Evolutionary conservation across 2,888 invertebrate genomes (phyloP), one percentile per base, ranked within the genome.

Genomic region (Reticulitermes lucifugus): DNA sequence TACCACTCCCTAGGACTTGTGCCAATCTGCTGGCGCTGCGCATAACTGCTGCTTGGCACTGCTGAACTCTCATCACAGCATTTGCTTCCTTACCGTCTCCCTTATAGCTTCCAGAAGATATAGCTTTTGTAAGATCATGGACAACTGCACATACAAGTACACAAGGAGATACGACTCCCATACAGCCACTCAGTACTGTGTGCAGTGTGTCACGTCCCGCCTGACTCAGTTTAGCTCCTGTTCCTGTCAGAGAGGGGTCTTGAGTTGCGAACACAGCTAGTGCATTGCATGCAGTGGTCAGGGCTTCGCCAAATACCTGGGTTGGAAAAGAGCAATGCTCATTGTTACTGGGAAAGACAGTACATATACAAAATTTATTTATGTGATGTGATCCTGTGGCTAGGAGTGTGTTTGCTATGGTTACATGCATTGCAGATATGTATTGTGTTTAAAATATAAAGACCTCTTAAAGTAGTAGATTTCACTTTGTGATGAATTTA

Each of bases 151-250:
- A 89, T 35, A 90, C 88, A 87, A 90, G 89, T 7, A 90, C 89
- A 85, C 89, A 89, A 22, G 90, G 89, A 1, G 90, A 89, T 14
- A 89, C 89, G 18, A 90, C 89, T 80, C 89, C 89, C 89, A 90
- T 89, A 87, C 89, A 89, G n/a, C 89, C 89, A 83, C 90, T 90
- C 83, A 90, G 87, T 41, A 90, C 88, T 41, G 88, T 87, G 86
- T 89, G 89, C 87, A 89, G 89, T 22, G 87, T 87, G 65, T 90
- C 89, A 79, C 87, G 88, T 7, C 89, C 89, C 60, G 89, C 88
- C 1, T 86, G 80, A 25, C 89, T 87, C 7, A 90, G 87, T 14
- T 87, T 79, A 14, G 89, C 89, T n/a, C 89, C 88, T 35, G 87
- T 86, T n/a, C 90, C 90, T n/a, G 89, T 88, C 86, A 90, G 90